Evolutionary conservation across 2,888 invertebrate species (phyloP), one percentile per base, ranked within the genome.

Genomic region (Byasa hedistus): DNA sequence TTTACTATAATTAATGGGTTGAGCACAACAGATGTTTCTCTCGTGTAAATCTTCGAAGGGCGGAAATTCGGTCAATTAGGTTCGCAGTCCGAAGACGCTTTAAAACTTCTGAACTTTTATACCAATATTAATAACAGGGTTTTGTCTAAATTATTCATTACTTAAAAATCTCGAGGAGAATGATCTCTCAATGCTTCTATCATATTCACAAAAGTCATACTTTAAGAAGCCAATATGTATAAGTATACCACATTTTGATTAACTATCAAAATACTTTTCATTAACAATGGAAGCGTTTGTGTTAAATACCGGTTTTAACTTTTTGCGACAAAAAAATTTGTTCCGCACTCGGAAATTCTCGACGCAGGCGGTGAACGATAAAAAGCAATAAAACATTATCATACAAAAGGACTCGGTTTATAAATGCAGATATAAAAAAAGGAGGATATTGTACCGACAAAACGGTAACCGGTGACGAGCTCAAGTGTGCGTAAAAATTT

Each of bases 321-420:
- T 39, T 15, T 39, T 15, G 15, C 12, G 39, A 39, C 12, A 39
- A 39, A 39, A 39, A 39, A 39, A 15, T 15, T 27, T 39, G 39
- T 39, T 15, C 39, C 12, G 15, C 39, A 15, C 15, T 39, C 39
- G n/a, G 55, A 64, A 59, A 44, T 59, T 5, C 54, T 21, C 52
- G 8, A 23, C 17, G 36, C 57, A 27, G 27, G 27, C 52, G 59
- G 54, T 48, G 15, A 27, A 60, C 48, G 60, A 65, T 65, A 55
- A 60, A 64, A 60, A 60, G 54, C 55, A 55, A 44, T 65, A 59
- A 59, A 65, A 65, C 59, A 48, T 59, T 65, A 48, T 59, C 36
- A 56, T 36, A 65, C 61, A 65, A 65, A n/a, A 65, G 61, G 64
- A 59, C 32, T 24, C 59, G 48, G 55, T 56, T 65, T 55, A 65